Conservation (phyloP, 2,888 invertebrate species). For the Lomographa bimaculata region DNA sequence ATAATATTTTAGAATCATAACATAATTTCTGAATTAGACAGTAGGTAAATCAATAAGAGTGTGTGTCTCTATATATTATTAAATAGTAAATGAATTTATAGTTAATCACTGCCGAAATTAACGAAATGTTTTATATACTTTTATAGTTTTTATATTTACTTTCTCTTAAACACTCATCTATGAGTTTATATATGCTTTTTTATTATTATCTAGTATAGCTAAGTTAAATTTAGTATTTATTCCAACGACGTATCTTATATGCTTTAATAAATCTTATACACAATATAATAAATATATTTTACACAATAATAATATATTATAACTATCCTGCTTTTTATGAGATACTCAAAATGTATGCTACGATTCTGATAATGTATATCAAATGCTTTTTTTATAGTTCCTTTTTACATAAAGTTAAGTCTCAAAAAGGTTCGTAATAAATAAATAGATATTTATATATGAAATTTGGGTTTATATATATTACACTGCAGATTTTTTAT, state of each 20-base stretch:
- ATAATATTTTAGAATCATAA: no score
- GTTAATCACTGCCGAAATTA: slow-evolving; percentile 50
- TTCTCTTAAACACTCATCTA: slow-evolving; percentile 5
- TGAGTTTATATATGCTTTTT: slow-evolving; percentile 6
- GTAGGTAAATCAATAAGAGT: slow-evolving; percentile 25
- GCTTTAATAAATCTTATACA: slow-evolving; percentile 27
- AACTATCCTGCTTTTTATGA: slow-evolving; percentile 20
- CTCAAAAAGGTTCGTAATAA: no score
- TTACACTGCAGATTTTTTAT: no score
- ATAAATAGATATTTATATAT: no score
- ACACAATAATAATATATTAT: no score
- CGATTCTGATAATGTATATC: slow-evolving; percentile 4
- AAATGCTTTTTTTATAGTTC: neutral
- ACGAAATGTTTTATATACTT: slow-evolving; percentile 37
- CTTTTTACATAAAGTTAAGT: no score
- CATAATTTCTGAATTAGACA: slow-evolving; percentile 2
- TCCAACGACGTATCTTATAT: slow-evolving; percentile 25
- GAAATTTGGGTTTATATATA: no score
- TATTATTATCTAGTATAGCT: slow-evolving; percentile 1
- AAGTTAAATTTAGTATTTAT: slow-evolving; percentile 16
- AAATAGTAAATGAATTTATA: slow-evolving; percentile 31
- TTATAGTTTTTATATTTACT: slow-evolving; percentile 36
- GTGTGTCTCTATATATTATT: slow-evolving; percentile 32
- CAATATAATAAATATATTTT: no score
- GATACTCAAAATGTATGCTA: slow-evolving; percentile 3